Conservation (phyloP, 2,888 invertebrate genomes). For the Zhengitettix transpicula region DNA sequence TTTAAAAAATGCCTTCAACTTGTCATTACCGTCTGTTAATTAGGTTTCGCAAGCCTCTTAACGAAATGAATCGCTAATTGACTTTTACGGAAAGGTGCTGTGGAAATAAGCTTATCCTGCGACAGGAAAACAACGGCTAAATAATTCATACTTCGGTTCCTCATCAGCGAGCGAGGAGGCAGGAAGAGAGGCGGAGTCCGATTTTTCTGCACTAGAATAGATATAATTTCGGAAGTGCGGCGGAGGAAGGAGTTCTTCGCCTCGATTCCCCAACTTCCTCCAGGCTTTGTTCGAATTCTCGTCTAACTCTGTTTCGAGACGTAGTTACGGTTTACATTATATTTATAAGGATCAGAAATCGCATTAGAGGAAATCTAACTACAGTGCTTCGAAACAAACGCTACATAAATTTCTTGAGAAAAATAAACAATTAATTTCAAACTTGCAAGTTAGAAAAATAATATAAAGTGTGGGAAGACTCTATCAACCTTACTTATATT, state of each 20-base stretch:
- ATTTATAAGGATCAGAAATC: too few relatives aligned
- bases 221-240: background rate
- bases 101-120: constrained; percentile 7
- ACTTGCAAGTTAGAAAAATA: too few relatives aligned
- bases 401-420: too few relatives aligned
- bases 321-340: too few relatives aligned
- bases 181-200: background rate
- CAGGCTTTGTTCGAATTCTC: too few relatives aligned
- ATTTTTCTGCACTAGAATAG: background rate
- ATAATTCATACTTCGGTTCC: constrained; percentile 8
- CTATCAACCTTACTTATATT: too few relatives aligned
- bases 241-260: background rate
- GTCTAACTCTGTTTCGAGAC: too few relatives aligned
- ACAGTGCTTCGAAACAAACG: too few relatives aligned
- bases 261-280: background rate
- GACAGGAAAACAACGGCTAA: constrained; percentile 4
- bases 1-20: constrained; percentile 12
- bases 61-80: constrained; percentile 13
- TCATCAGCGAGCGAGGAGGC: constrained; percentile 1
- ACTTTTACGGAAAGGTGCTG: constrained; percentile 10
- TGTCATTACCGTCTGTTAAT: constrained; percentile 14
- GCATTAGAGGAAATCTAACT: too few relatives aligned
- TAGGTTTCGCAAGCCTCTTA: constrained; percentile 11
- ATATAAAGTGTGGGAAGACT: too few relatives aligned
- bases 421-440: too few relatives aligned